Conservation (phyloP, 2,888 invertebrate species). For the Atethmia centrago region DNA sequence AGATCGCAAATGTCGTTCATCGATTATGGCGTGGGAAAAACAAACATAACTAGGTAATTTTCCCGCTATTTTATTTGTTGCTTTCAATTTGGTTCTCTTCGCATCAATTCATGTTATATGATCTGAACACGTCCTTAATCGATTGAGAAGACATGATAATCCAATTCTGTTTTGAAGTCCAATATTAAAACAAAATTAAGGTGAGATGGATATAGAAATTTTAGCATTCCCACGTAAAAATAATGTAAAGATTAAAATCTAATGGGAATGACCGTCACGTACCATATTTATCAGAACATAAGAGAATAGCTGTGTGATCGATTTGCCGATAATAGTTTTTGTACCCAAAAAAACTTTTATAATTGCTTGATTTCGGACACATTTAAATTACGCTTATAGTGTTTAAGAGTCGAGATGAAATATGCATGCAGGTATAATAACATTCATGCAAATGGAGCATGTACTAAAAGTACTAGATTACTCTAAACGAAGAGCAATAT, state of each 20-base stretch:
- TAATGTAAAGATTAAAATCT: neutral
- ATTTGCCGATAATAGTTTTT: neutral
- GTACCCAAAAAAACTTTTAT: neutral
- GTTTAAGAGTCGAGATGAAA: neutral
- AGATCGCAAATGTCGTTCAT: neutral
- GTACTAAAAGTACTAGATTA: neutral
- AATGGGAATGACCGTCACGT: neutral
- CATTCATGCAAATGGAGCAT: neutral
- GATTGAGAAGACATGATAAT: constrained; percentile 36
- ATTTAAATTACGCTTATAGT: neutral
- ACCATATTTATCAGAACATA: neutral
- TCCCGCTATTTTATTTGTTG: constrained; percentile 17
- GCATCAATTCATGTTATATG: constrained; percentile 15
- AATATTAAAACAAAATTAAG: constrained; percentile 42
- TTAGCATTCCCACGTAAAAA: neutral
- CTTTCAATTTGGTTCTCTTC: constrained; percentile 9
- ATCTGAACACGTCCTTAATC: constrained; percentile 46
- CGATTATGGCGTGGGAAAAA: constrained; percentile 29
- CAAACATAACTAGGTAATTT: constrained; percentile 15
- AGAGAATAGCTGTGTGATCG: no score
- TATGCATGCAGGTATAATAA: neutral
- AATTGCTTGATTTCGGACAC: neutral
- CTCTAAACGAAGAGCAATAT: neutral
- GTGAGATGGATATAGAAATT: neutral
- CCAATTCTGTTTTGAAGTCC: constrained; percentile 29